Base-by-base conservation (phyloP, 1,140 invertebrate genomes). In the Hyles vespertilio region DNA sequence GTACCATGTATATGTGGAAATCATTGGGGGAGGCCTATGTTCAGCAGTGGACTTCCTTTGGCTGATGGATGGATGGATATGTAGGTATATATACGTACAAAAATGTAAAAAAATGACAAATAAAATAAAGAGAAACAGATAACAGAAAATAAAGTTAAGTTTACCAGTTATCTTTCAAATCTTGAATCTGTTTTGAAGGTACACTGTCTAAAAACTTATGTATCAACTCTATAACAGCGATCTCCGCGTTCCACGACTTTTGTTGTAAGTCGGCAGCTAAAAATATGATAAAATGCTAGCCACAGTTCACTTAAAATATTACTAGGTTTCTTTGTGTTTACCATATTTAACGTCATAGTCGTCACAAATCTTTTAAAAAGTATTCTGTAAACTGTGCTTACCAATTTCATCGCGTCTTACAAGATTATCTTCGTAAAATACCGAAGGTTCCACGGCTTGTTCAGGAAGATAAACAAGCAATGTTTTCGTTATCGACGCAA, bases 341-440 rank as follows among this genome's bases (percentile, higher is more conserved):
- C 4, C 4, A 4, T 11, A 47, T 22, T 22, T 22, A 22, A 22
- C 22, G 2, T 22, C 22, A 22, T 22, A 22, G 22, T 22, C 22
- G 22, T 22, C 22, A 22, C 22, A 22, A 22, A 2, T 22, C 22
- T 22, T 22, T 22, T 22, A 22, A 22, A 22, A 22, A 22, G 22
- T 22, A 22, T 22, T 22, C 0, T 22, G 46, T 11, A 3, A 48
- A 48, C n/a, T 53, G 5, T 11, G 61, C 63, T 74, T 79, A 91
- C 90, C 84, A 55, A 91, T 89, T 77, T 91, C 87, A 56, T 90
- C 82, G 8, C 90, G 78, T 47, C 91, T 77, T 43, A 89, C 77
- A 43, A 91, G 72, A 84, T 95, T 95, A 51, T 92, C 90, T 22
- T 92, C 90, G 44, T 94, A 89, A 83, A 96, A 94, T 50, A 93